Conservation (phyloP, 2,888 invertebrate species). For the Euplexia lucipara region DNA sequence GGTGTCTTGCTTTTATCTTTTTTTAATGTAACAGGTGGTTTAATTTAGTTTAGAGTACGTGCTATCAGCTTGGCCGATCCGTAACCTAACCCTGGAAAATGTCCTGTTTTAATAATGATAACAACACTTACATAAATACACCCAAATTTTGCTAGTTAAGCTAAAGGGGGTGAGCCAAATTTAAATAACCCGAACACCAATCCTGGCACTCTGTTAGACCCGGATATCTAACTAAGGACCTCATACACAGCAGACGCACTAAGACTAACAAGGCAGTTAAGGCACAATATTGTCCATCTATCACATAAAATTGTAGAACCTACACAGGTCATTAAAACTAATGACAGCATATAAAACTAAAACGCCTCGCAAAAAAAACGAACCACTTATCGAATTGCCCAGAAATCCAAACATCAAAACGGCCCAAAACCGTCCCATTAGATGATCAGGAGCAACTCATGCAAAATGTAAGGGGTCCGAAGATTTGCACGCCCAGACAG, state of each 20-base stretch:
- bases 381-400: conserved; percentile 35
- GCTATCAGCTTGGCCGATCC: background rate
- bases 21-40: background rate
- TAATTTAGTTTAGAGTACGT: conserved; percentile 12
- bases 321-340: background rate
- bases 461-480: conserved; percentile 54
- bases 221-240: too few species aligned
- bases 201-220: too few species aligned
- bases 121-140: too few species aligned
- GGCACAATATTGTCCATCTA: background rate
- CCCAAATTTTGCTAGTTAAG: too few species aligned
- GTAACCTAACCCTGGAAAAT: background rate
- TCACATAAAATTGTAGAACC: conserved; percentile 3
- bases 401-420: conserved; percentile 44
- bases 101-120: background rate
- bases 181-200: too few species aligned
- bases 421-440: conserved; percentile 28
- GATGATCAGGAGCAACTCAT: conserved; percentile 56
- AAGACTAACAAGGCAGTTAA: too few species aligned
- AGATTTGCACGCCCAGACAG: conserved; percentile 52
- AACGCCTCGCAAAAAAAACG: background rate
- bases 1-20: conserved; percentile 1
- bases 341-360: conserved; percentile 4
- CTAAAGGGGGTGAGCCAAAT: too few species aligned
- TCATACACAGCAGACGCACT: too few species aligned